Evolutionary conservation across 2,888 invertebrate genomes (phyloP), one percentile per base, ranked within the genome.

Genomic region (Plebejus argus): DNA sequence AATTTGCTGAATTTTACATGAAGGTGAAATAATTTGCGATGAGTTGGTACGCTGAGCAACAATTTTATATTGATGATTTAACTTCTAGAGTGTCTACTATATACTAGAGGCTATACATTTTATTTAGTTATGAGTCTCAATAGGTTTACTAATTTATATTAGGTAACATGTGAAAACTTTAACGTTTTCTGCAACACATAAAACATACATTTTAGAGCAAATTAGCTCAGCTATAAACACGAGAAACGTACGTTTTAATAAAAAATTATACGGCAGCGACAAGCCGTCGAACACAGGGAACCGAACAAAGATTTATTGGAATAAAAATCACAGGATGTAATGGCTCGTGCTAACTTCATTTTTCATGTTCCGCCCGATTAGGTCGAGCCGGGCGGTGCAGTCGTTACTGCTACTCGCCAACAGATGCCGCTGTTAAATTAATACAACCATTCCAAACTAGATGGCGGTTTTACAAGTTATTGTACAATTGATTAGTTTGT

Each of bases 261-360:
- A 49, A 74, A 74, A 53, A 74, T 3, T 74, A 53, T 28, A 74
- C 77, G 76, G 56, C 35, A 66, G 72, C 79, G 81, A 81, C 82
- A 79, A 79, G 80, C 84, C 82, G 88, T 86, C 87, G 81, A 78
- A 28, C 74, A 79, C 88, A 87, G 83, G 76, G 78, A 61, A 53
- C 79, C 75, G 81, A 70, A 83, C 81, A 78, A 84, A 85, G 81
- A 88, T 88, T 87, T 88, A 86, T 88, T 84, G 86, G 83, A 84
- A 85, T 86, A 83, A 84, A 84, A 82, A 82, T 79, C 83, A 74
- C 74, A 74, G 28, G 53, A 74, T 28, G 53, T 82, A 83, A 83
- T 83, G 83, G 80, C 71, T 78, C 82, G 82, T 81, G 61, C 39
- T 28, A 77, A 82, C 78, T 78, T 80, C 80, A 85, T 87, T 85